Evolutionary conservation across 92 coral and sea anemone genomes (phyloP).

Genomic region (Scolanthus callimorphus): DNA sequence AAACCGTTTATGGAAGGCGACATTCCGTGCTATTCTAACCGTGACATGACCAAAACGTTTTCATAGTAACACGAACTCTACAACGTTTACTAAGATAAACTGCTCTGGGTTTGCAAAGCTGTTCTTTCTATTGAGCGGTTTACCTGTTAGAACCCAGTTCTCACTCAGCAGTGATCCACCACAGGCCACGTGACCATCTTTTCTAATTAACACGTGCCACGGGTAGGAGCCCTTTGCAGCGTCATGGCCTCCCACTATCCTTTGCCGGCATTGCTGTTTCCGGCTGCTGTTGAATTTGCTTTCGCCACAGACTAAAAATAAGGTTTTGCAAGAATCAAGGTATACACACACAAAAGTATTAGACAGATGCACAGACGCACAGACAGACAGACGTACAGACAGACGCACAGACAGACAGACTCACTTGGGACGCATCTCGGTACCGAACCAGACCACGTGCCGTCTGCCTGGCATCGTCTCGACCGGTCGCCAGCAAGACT

Average conservation of each 20-base stretch:
- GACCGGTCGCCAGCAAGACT: constrained; percentile 48
- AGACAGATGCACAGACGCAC: too few species aligned
- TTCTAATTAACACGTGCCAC: constrained; percentile 84
- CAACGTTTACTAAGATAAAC: too few species aligned
- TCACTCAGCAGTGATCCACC: constrained; percentile 90
- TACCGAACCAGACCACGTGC: constrained; percentile 81
- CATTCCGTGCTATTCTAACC: too few species aligned
- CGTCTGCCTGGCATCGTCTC: constrained; percentile 78
- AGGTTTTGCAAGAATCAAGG: background rate
- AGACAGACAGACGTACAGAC: too few species aligned
- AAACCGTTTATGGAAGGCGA: too few species aligned
- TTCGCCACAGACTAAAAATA: constrained; percentile 94
- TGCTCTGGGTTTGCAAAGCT: too few species aligned
- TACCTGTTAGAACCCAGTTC: constrained; percentile 91
- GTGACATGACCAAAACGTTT: too few species aligned
- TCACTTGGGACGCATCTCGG: constrained; percentile 89
- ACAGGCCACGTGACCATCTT: constrained; percentile 50
- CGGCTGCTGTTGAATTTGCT: constrained; percentile 53
- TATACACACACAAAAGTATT: too few species aligned
- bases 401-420: constrained; percentile 1
- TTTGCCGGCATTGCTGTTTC: constrained; percentile 77
- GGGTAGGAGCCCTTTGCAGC: constrained; percentile 88
- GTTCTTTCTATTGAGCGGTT: too few species aligned
- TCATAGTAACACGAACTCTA: too few species aligned
- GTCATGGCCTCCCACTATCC: constrained; percentile 85